These are phyloP conservation scores for Zaprionus gabonicus DNA, from an alignment of 1,140 invertebrate species.

Conservation along the genomic window DNA sequence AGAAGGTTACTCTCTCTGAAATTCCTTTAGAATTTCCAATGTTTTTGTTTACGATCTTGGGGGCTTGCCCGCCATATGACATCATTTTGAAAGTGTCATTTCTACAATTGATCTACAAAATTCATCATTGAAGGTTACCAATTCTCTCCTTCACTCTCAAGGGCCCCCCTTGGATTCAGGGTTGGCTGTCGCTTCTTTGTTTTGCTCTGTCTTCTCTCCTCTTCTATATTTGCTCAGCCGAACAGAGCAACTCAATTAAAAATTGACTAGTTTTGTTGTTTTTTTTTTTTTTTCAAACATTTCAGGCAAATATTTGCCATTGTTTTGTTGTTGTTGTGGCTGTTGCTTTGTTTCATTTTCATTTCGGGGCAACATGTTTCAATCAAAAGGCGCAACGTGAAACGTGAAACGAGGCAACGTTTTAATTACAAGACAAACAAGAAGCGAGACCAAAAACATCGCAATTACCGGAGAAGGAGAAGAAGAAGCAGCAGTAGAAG, in stretches of 20 bases:
- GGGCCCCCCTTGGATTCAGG: background rate
- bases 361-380: conserved; percentile 61
- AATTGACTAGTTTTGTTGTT: conserved; percentile 20
- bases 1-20: background rate
- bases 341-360: conserved; percentile 25
- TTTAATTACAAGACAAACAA: conserved; percentile 65
- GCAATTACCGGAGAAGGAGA: conserved; percentile 58
- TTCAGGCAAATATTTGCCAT: conserved; percentile 76
- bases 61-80: background rate
- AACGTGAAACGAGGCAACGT: conserved; percentile 30
- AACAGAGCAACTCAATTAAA: conserved; percentile 72
- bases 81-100: conserved; percentile 5
- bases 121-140: background rate
- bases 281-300: conserved; percentile 33
- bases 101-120: conserved; percentile 2
- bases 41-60: background rate
- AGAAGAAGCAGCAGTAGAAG: background rate
- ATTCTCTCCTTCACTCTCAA: background rate
- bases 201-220: background rate
- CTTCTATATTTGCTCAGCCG: conserved; percentile 19
- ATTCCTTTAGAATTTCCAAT: background rate
- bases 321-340: conserved; percentile 38
- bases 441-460: conserved; percentile 56
- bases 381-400: conserved; percentile 55
- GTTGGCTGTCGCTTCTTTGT: conserved; percentile 9